Conservation (phyloP, 2,888 invertebrate species). For the Chrysolina haemoptera region DNA sequence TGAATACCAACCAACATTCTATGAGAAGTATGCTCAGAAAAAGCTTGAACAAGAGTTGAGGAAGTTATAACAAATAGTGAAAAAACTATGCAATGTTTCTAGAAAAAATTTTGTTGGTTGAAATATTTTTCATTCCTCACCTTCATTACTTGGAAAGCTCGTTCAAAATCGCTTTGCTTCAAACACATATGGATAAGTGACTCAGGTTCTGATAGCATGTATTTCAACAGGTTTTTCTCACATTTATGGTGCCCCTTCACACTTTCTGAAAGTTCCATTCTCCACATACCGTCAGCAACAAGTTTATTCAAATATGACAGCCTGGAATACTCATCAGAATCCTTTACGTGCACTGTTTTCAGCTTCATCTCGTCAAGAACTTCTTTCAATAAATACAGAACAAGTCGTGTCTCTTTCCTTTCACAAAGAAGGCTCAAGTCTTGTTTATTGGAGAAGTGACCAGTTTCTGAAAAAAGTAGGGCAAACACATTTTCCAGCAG, state of each 20-base stretch:
- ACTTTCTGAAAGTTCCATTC: conserved; percentile 79
- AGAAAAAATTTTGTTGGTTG: background rate
- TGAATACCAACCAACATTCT: conserved; percentile 72
- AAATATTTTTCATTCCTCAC: conserved; percentile 70
- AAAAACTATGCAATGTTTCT: background rate
- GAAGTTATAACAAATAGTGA: conserved; percentile 66
- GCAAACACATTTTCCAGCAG: conserved; percentile 82
- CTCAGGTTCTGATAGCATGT: conserved; percentile 84
- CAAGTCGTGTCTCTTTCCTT: conserved; percentile 74
- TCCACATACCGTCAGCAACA: conserved; percentile 81
- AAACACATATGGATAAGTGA: conserved; percentile 84
- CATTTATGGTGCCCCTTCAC: conserved; percentile 71
- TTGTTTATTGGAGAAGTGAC: conserved; percentile 31
- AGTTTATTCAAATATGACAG: conserved; percentile 69
- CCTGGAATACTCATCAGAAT: conserved; percentile 60
- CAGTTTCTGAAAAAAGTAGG: conserved; percentile 68
- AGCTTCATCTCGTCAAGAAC: conserved; percentile 72
- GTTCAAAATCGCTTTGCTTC: conserved; percentile 80
- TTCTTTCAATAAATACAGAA: conserved; percentile 74
- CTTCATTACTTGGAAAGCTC: conserved; percentile 86
- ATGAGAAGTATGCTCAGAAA: conserved; percentile 74
- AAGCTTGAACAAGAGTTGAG: conserved; percentile 74
- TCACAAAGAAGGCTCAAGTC: conserved; percentile 73
- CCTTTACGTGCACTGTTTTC: conserved; percentile 64
- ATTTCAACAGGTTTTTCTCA: conserved; percentile 73